Evolutionary conservation across 1,140 invertebrate genomes (phyloP), one percentile per base, ranked within the genome.

Genomic region (Drosophila ogumai): DNA sequence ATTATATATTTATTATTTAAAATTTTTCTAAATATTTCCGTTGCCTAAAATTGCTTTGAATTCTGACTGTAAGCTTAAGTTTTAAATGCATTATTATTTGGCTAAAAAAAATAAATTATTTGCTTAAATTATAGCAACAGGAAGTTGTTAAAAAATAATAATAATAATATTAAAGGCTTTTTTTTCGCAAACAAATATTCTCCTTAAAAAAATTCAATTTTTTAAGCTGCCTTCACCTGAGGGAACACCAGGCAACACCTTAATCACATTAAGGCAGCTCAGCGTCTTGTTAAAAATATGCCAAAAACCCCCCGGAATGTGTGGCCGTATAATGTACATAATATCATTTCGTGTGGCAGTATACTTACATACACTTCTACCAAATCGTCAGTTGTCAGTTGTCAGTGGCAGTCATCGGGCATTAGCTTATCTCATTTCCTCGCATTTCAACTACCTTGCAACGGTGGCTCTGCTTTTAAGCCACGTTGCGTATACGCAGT

Each of bases 391-490:
- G 54, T 47, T 47, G 44, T 47, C 44, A 49, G 25, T 63, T 75
- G 78, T 60, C 63, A 56, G 78, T 73, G 76, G 44, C 77, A 78
- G 47, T 49, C 47, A 17, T 50, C 47, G 4, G 75, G 59, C 54
- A 75, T 68, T 68, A 64, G 65, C 65, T 68, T 61, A 68, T 43
- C 65, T 47, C 56, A 36, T 60, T 22, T 41, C 58, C 22, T 61
- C 17, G 31, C 60, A 32, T 64, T 59, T 59, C 54, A 31, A 17
- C 49, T 32, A 32, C 49, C 49, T 50, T 50, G 49, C 49, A 50
- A 17, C 47, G 47, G 15, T 17, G 31, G 1, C 47, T 28, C 25
- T 12, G 28, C 5, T 17, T 15, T 65, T 36, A 32, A 32, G 28
- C 49, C 49, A 28, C 19, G 40, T 67, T 67, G 59, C 65, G 59